A percentile compares a stretch with the other conserved stretches of the same genome.
Conservation (phyloP, 2,113 vertebrate species). For the Emberiza fucata region DNA sequence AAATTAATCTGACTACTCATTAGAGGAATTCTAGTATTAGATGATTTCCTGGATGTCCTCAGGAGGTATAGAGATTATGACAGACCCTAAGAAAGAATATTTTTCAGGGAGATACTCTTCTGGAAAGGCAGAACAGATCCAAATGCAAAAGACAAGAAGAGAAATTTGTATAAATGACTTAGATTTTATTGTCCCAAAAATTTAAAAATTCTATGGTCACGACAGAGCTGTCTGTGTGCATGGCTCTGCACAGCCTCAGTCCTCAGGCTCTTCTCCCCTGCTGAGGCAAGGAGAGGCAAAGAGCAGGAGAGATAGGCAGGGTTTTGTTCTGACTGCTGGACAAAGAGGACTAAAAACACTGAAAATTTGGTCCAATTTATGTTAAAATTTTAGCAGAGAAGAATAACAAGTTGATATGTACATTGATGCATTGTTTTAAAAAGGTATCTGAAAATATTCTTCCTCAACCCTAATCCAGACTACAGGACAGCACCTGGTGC, state of each 20-base stretch:
- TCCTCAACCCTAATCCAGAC: background rate
- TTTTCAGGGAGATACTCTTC: background rate
- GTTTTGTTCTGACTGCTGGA: background rate
- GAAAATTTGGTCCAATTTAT: background rate
- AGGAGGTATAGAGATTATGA: background rate
- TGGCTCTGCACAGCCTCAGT: rapidly evolving
- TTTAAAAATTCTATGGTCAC: background rate
- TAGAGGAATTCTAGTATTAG: background rate
- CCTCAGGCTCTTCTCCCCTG: background rate
- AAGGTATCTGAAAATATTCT: background rate
- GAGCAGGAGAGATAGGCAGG: background rate
- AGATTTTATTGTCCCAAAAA: background rate
- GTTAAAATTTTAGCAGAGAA: background rate
- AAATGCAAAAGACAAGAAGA: background rate
- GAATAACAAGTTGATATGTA: background rate
- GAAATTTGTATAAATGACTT: background rate
- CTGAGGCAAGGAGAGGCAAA: background rate
- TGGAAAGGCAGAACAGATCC: background rate
- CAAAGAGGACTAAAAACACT: background rate
- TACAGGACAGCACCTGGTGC: background rate
- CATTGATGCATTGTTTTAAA: background rate
- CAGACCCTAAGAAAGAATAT: background rate
- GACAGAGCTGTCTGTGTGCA: background rate
- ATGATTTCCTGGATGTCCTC: background rate
- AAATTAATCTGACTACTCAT: background rate